Conservation (phyloP, 2,888 invertebrate genomes). For the Corbicula japonica region DNA sequence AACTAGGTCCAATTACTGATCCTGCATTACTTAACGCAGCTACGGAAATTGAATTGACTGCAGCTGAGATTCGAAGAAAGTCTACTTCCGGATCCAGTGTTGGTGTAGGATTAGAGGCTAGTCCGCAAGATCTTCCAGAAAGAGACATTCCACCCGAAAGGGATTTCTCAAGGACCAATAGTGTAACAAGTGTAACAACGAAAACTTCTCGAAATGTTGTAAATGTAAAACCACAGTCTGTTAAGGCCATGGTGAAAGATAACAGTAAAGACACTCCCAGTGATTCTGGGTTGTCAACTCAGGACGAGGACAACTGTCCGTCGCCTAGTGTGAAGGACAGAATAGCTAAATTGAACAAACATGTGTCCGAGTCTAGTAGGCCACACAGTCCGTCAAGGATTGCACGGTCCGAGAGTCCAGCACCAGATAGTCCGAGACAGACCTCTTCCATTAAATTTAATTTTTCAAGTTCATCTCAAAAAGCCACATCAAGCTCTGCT, state of each 20-base stretch:
- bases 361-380: conserved; percentile 31
- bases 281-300: conserved; percentile 14
- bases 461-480: conserved; percentile 18
- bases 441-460: conserved; percentile 48
- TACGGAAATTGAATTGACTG: conserved; percentile 75
- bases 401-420: conserved; percentile 45
- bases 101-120: conserved; percentile 67
- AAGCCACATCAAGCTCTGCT: conserved; percentile 13
- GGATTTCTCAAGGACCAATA: conserved; percentile 36
- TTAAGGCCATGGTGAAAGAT: conserved; percentile 11
- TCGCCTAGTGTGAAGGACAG: conserved; percentile 73
- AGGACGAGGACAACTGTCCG: conserved; percentile 48
- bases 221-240: conserved; percentile 15
- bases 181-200: background rate
- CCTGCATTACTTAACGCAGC: conserved; percentile 57
- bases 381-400: conserved; percentile 38
- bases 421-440: conserved; percentile 52
- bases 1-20: conserved; percentile 49
- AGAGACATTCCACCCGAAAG: conserved; percentile 67
- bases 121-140: conserved; percentile 78
- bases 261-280: conserved; percentile 7
- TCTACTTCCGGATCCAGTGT: conserved; percentile 34
- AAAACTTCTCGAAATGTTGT: conserved; percentile 12
- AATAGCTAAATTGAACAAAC: conserved; percentile 71
- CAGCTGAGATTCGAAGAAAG: conserved; percentile 69